Base-by-base conservation (phyloP, 1,140 invertebrate species). In the Cataglyphis hispanica region DNA sequence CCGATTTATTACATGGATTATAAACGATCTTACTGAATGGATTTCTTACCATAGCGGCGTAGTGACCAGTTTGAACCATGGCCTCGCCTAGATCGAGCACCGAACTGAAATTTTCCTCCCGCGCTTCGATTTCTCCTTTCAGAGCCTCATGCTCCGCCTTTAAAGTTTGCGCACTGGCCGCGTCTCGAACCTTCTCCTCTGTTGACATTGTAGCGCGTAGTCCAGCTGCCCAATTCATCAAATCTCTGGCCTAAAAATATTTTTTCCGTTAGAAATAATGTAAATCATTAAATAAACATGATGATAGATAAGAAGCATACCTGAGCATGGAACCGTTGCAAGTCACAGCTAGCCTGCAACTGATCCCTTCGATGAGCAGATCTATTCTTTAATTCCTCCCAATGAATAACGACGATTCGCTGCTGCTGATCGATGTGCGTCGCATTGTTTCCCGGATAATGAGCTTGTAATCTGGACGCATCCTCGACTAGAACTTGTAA, bases 381-480 rank as follows among this genome's bases (percentile, higher is more conserved):
- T 7, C 97, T 96, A 86, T 98, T 97, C 90, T 99, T 98, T 13
- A 99, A 95, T 61, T 97, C 96, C 66, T 97, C 97, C 99, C 99
- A 99, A 83, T 98, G 98, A 5, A 97, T 96, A 0, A 98, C 95
- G 0, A 99, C 97, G 16, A 98, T 96, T 27, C 96, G 96, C 94
- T 98, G 97, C 91, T 99, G 97, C 91, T 98, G 96, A 27, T 96
- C 96, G 86, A 99, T 99, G 86, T 99, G 98, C 66, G 97, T 96
- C 0, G 98, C 98, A 95, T 99, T 99, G 43, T 97, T 97, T 1
- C 98, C 98, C 0, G 99, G 99, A 95, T 99, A 99, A 10, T 98
- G 95, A 7, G 96, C 96, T 94, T 99, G 98, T 46, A 99, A 96
- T 80, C 98, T 96, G 0, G 97, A 97, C 0, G 98, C 98, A 93